Base-by-base conservation (phyloP, 2,888 invertebrate species). In the Lumbricus terrestris region DNA sequence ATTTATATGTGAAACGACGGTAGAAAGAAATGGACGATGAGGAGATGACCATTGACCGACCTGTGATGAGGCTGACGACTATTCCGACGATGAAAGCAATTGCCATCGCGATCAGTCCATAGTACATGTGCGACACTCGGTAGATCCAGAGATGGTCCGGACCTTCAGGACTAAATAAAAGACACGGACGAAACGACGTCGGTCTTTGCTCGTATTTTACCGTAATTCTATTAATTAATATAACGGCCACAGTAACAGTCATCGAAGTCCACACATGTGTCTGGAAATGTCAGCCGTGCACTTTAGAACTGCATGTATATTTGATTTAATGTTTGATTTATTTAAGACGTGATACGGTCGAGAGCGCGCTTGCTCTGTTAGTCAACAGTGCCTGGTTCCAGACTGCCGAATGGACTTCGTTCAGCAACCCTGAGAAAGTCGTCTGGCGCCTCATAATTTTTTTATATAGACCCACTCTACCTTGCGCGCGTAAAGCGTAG, bases 51-150 rank as follows among this genome's bases (percentile, higher is more conserved):
- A 15, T 11, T 40, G 15, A 18, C n/a, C n/a, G n/a, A 92, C 92
- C 92, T 88, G 92, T 92, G 29, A 90, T 38, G 3, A 91, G 89
- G 34, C 91, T 92, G 88, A 92, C 90, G 23, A 89, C 88, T 8
- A 92, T 88, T 18, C 90, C 91, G 38, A 92, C 91, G 6, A 91
- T 82, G n/a, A 91, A 35, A 35, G 90, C 90, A n/a, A 91, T 88
- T 4, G 90, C 54, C 40, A 91, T 85, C 18, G 92, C 91, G 5
- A 92, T 37, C 83, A 91, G 85, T 11, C 90, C 91, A 88, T 92
- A 92, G 47, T 91, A 91, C 91, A 91, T 90, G 89, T 91, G 88
- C 33, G 92, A 92, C 33, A 92, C 82, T 38, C 91, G 89, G 88
- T 92, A 92, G n/a, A 92, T 82, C 85, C 90, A 90, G 83, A 91